These are phyloP conservation scores for Drosophila kikkawai DNA, from an alignment of 1,140 invertebrate genomes.

Conservation along the genomic window DNA sequence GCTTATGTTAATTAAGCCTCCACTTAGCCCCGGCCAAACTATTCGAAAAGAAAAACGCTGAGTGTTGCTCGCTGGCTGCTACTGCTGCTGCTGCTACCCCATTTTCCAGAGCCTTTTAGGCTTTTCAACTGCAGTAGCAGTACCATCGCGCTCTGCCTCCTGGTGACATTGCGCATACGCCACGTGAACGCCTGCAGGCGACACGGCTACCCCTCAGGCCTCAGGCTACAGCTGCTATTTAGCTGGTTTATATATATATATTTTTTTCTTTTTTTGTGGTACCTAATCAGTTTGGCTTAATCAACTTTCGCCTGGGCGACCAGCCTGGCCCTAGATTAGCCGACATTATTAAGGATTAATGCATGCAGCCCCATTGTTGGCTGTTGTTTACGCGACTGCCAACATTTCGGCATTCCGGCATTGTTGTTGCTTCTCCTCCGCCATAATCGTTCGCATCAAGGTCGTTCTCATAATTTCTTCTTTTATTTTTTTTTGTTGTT, in stretches of 20 bases:
- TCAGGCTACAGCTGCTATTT: constrained; percentile 21
- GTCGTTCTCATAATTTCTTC: constrained; percentile 33
- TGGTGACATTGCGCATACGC: constrained; percentile 61
- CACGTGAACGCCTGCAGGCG: constrained; percentile 39
- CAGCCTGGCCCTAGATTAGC: constrained; percentile 53
- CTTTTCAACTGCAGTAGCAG: constrained; percentile 15
- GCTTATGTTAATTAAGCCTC: constrained; percentile 81
- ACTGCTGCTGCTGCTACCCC: constrained; percentile 17
- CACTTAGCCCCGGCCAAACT: constrained; percentile 70
- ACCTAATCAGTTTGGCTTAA: constrained; percentile 68
- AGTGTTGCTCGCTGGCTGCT: constrained; percentile 43
- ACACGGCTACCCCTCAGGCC: constrained; percentile 19
- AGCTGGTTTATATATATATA: constrained; percentile 1
- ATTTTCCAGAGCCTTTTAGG: constrained; percentile 1
- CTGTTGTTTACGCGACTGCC: constrained; percentile 12
- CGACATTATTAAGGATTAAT: constrained; percentile 71
- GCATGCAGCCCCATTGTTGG: constrained; percentile 56
- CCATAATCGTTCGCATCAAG: constrained; percentile 58
- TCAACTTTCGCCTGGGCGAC: constrained; percentile 50
- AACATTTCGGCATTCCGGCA: constrained; percentile 6
- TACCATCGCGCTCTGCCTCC: constrained; percentile 2
- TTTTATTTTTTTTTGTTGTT: not conserved
- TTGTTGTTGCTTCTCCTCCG: constrained; percentile 23
- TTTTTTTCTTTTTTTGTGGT: constrained; percentile 1
- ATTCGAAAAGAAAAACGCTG: constrained; percentile 71